Evolutionary conservation across 2,888 invertebrate species (phyloP), one percentile per base, ranked within the genome.

Genomic region (Drosophila rubida): DNA sequence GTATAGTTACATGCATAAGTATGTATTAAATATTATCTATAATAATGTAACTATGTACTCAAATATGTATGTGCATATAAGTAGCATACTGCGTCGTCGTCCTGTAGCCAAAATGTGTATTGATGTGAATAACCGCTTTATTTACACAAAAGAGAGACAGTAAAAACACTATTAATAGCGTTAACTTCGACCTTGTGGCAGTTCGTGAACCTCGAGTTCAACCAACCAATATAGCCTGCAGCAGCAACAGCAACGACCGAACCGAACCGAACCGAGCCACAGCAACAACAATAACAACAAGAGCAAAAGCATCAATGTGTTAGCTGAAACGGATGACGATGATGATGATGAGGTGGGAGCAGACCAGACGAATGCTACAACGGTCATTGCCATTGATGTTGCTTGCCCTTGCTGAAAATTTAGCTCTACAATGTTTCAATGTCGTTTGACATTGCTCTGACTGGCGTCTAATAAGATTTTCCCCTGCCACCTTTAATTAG

Each of bases 151-250:
- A 72, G 75, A 87, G 69, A 80, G 80, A 73, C 81, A 80, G 69
- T 68, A 87, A 78, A 73, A 76, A 75, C 79, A 84, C 87, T 84
- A 83, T 87, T 87, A 83, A 83, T 83, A 83, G 85, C 83, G 87
- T 87, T 85, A 83, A 87, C 83, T 83, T 74, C 83, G 83, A 83
- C 83, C 83, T 83, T 83, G 83, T 76, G 71, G 79, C 85, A 73
- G 83, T 83, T 83, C 87, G 78, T 83, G 76, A 81, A 83, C 87
- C 83, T 78, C 74, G 71, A 84, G 83, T 83, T 83, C 83, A 83
- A 81, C 76, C 82, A 83, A 86, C 69, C 77, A 64, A 70, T 73
- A 62, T 67, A 69, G 74, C 77, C 67, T 72, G 69, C 66, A 69
- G 32, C 32, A 32, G n/a, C 11, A 32, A 65, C 68, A 60, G 66